phyloP scores from a whole-genome alignment of 2,797 vertebrate genomes.

The Podarcis lilfordi region DNA sequence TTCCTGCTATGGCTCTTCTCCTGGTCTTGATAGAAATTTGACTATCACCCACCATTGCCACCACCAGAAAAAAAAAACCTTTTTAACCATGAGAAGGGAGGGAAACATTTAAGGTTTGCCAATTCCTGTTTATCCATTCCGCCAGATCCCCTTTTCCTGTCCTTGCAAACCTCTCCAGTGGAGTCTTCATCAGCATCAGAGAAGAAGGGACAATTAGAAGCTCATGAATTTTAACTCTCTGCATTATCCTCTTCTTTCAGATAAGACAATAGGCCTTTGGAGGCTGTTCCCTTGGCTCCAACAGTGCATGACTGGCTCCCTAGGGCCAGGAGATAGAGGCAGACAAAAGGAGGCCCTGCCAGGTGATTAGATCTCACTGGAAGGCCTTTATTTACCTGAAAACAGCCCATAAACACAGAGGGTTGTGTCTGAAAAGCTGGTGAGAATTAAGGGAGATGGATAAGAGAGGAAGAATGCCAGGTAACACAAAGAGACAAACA shows the following conservation, averaged over 20 bases:
- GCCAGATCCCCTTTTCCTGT: neutral
- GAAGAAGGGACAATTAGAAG: conserved; percentile 29
- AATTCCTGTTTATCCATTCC: neutral
- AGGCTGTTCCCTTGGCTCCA: conserved; percentile 2
- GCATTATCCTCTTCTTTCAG: conserved; percentile 25
- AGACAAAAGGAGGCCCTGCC: conserved; percentile 36
- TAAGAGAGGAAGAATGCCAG: conserved; percentile 32
- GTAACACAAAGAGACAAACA: neutral
- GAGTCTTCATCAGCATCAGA: conserved; percentile 26
- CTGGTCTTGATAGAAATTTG: neutral
- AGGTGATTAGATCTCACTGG: conserved; percentile 45
- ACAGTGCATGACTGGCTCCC: conserved; percentile 26
- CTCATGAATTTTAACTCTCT: conserved; percentile 24
- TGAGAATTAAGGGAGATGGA: conserved; percentile 23
- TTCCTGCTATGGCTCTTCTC: neutral
- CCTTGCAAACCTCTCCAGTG: neutral
- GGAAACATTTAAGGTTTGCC: neutral
- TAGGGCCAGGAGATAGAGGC: conserved; percentile 19
- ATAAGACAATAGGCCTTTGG: conserved; percentile 24
- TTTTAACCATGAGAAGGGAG: neutral
- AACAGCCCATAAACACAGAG: conserved; percentile 15
- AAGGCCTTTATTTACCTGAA: conserved; percentile 46
- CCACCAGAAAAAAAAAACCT: neutral
- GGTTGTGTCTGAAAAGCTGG: neutral
- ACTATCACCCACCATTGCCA: neutral